A percentile compares a stretch with the other conserved stretches of the same genome.
phyloP scores from a whole-genome alignment of 2,113 vertebrate species.

The Melospiza georgiana region DNA sequence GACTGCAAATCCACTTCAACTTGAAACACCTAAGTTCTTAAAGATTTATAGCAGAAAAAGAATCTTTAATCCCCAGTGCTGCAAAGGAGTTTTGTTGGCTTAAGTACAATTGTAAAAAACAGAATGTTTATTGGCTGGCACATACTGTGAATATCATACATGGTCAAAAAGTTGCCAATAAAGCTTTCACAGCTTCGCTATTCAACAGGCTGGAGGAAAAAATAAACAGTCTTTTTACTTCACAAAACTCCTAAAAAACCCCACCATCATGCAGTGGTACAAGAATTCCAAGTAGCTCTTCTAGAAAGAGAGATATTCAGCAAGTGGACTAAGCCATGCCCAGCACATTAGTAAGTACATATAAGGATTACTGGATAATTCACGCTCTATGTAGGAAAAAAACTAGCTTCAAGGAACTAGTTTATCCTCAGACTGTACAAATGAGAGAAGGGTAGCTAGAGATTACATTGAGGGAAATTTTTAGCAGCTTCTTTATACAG shows the following conservation, averaged over 20 bases:
- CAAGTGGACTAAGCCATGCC: not conserved
- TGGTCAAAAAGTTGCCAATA: not conserved
- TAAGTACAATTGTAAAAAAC: not conserved
- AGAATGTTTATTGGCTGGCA: not conserved
- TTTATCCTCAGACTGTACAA: not conserved
- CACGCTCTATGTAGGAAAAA: not conserved
- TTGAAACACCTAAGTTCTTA: not conserved
- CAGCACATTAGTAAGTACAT: not conserved
- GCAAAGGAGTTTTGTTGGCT: slow-evolving; percentile 17
- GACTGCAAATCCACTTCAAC: not conserved
- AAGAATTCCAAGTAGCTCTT: not conserved
- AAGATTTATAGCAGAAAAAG: not conserved
- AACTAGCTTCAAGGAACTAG: not conserved
- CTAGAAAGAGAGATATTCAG: not conserved
- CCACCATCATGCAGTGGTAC: not conserved
- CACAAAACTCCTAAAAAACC: not conserved
- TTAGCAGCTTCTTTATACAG: not conserved
- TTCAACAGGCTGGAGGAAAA: not conserved
- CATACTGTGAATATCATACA: not conserved
- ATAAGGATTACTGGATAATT: not conserved
- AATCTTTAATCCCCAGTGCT: not conserved
- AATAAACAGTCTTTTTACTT: not conserved
- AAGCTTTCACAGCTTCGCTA: slow-evolving; percentile 5
- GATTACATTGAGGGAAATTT: not conserved
- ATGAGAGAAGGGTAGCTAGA: not conserved